A percentile compares a stretch with the other conserved stretches of the same genome.
Evolutionary conservation across 1,140 invertebrate genomes (phyloP).

Genomic region (Drosophila nikananu): DNA sequence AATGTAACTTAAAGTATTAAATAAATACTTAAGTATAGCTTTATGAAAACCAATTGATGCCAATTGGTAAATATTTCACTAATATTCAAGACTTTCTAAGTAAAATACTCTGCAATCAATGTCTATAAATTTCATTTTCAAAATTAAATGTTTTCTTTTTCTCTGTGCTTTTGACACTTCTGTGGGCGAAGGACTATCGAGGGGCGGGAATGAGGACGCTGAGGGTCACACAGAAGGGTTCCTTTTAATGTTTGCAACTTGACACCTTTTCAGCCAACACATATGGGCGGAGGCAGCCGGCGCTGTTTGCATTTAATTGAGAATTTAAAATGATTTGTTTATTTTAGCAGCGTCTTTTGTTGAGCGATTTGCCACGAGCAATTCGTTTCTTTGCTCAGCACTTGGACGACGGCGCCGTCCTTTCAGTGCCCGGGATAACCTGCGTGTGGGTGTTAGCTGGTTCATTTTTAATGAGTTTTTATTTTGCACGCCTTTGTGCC

Average conservation of each 20-base stretch:
- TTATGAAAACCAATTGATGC: background rate
- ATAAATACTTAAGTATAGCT: no score
- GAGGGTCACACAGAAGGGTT: conserved; percentile 64
- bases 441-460: conserved; percentile 51
- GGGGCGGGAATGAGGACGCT: conserved; percentile 8
- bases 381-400: conserved; percentile 71
- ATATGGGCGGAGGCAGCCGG: conserved; percentile 14
- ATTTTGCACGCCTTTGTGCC: conserved; percentile 71
- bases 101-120: no score
- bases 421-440: conserved; percentile 10
- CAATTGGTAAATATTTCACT: background rate
- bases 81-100: background rate
- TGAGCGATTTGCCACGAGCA: conserved; percentile 66
- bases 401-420: conserved; percentile 55
- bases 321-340: conserved; percentile 84
- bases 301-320: conserved; percentile 78
- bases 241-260: conserved; percentile 72
- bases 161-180: conserved; percentile 3
- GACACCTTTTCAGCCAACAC: conserved; percentile 64
- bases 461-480: conserved; percentile 83
- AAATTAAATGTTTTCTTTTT: background rate
- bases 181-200: background rate
- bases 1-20: no score
- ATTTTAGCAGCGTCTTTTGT: conserved; percentile 73
- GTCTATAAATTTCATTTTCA: background rate